Evolutionary conservation across 2,113 vertebrate species (phyloP).

Genomic region (Eurypyga helias): DNA sequence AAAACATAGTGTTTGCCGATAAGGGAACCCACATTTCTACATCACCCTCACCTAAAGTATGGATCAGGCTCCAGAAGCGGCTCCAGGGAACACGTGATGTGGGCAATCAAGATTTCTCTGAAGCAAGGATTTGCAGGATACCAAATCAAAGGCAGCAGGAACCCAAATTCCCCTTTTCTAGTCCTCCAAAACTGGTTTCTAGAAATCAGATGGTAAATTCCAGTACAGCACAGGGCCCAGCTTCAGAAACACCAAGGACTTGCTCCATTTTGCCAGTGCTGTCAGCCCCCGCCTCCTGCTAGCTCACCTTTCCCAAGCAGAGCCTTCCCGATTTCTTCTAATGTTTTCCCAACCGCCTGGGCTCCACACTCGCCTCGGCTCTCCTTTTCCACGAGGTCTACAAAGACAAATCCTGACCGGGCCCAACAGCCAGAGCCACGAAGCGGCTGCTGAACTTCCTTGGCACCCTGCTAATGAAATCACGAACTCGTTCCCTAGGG

Average conservation of each 20-base stretch:
- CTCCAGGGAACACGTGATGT: not conserved
- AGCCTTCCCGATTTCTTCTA: not conserved
- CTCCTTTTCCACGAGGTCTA: not conserved
- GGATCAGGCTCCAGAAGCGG: not conserved
- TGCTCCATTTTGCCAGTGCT: not conserved
- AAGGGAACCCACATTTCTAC: not conserved
- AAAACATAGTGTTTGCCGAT: accelerated
- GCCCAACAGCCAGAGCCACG: accelerated
- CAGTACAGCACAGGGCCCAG: not conserved
- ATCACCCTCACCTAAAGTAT: not conserved
- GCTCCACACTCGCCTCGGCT: not conserved
- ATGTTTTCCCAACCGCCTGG: not conserved
- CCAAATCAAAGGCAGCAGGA: not conserved
- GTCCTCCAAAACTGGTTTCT: not conserved
- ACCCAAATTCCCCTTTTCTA: not conserved
- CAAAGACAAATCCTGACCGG: not conserved
- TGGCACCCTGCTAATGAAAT: not conserved
- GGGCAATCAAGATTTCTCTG: not conserved
- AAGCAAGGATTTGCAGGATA: not conserved
- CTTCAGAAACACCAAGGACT: not conserved
- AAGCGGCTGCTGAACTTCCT: not conserved
- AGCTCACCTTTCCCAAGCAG: not conserved
- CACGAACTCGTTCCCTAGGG: not conserved
- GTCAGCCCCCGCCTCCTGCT: accelerated
- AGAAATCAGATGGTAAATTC: not conserved